Base-by-base conservation (phyloP, 2,797 vertebrate genomes). In the Nasua narica region DNA sequence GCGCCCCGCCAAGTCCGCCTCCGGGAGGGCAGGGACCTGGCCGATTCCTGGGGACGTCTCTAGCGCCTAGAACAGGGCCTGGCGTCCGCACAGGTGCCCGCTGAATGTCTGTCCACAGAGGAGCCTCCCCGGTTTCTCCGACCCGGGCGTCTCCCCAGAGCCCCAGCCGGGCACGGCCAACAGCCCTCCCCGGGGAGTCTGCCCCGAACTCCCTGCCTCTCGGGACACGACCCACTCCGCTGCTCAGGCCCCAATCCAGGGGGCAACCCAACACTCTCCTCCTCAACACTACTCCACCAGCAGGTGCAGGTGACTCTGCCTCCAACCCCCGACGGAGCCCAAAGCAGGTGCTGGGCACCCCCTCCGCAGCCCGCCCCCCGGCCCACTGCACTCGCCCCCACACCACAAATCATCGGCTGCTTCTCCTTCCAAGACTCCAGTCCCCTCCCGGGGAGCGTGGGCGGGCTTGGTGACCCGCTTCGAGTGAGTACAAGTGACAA, bases 1-100 rank as follows among this genome's bases (percentile, higher is more conserved):
- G 7, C 0, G 0, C 0, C 2, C 0, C 0, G 5, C 0, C 0
- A 16, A 6, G 2, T 12, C n/a, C 0, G 0, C 4, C 81, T 74
- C 82, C 1, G 5, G 32, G 13, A 18, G 35, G n/a, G n/a, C 32
- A 32, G 60, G 50, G n/a, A 23, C 32, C 1, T 4, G 69, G 56
- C 65, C 12, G 7, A 10, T 5, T 27, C 19, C 60, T 5, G 1
- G n/a, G 11, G 40, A n/a, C 25, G 23, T 11, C 27, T 7, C 58
- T 14, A 32, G 58, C 0, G 21, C 72, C 81, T 7, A 40, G 56
- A 54, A 85, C n/a, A 46, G 60, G 54, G 21, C 60, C 18, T 13
- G 12, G 16, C 19, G 1, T 2, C 50, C 23, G 48, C 5, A 0
- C 6, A 11, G 8, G 18, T 0, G 1, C 69, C 58, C 3, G 7